A percentile compares a stretch with the other conserved stretches of the same genome.
These are phyloP conservation scores for Decapterus maruadsi DNA, from an alignment of 2,797 vertebrate genomes.

Conservation along the genomic window DNA sequence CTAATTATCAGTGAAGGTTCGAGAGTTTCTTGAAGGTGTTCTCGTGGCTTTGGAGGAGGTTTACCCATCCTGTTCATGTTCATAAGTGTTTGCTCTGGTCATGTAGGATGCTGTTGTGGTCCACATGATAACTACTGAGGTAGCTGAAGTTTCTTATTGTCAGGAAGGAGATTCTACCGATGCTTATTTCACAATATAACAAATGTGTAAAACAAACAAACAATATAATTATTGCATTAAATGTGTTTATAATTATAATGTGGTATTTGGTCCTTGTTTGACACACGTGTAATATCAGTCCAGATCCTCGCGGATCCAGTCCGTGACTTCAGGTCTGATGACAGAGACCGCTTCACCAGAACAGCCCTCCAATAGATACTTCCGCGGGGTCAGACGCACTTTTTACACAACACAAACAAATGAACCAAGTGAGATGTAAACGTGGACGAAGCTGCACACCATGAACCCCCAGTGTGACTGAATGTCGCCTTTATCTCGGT, in stretches of 20 bases:
- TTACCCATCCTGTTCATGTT: too few relatives aligned
- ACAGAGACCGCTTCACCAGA: conserved; percentile 80
- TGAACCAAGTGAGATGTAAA: fast-evolving
- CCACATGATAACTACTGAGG: not conserved
- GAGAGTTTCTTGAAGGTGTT: not conserved
- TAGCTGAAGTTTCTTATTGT: not conserved
- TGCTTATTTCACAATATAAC: not conserved
- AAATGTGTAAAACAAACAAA: too few relatives aligned
- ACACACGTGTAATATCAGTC: conserved; percentile 38
- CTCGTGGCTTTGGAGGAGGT: too few relatives aligned
- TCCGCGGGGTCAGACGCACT: conserved; percentile 87
- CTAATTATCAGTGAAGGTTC: too few relatives aligned
- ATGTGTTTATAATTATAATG: not conserved
- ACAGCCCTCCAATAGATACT: conserved; percentile 71
- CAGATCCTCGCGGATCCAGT: conserved; percentile 66
- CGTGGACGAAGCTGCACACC: fast-evolving
- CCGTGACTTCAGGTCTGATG: conserved; percentile 82
- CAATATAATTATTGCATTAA: not conserved
- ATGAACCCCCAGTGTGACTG: fast-evolving
- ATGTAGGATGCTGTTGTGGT: not conserved
- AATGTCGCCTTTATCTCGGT: not conserved
- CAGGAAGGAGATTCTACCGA: not conserved
- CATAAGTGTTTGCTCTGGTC: not conserved
- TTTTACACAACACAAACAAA: conserved; percentile 75
- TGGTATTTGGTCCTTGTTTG: not conserved